Evolutionary conservation across 2,888 invertebrate genomes (phyloP), one percentile per base, ranked within the genome.

Genomic region (Aphidoletes aphidimyza): DNA sequence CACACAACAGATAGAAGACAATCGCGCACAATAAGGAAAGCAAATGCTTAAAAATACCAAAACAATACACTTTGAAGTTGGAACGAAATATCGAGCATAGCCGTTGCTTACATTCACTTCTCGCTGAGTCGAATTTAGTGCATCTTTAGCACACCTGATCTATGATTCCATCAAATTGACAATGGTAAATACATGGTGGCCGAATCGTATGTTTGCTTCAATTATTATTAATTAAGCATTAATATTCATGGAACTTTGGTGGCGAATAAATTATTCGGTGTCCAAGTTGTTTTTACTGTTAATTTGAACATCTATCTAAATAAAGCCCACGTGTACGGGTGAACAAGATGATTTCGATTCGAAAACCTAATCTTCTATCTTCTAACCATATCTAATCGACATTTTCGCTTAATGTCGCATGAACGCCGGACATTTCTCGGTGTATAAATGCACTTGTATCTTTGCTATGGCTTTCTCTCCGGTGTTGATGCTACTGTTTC

Each of bases 181-280:
- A 69, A 3, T 5, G 26, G 37, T 37, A 81, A 1, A 81, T 19
- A 36, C 78, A 54, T 14, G 22, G 22, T n/a, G 3, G 22, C 9
- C 34, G 34, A 54, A 69, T 34, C 69, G 22, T 69, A 81, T 81
- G 37, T 81, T 37, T 37, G 8, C 81, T 81, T 81, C 37, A 81
- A 81, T 81, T 37, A 81, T 81, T 81, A 81, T 81, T 81, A 81
- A 81, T 81, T 81, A 37, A 81, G 19, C 81, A 81, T 81, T 37
- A 81, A 81, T 81, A 81, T 81, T 81, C 81, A 81, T 81, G 22
- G 81, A 37, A 37, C 37, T 69, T 54, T 26, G 69, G 69, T 69
- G 69, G n/a, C 14, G 69, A 69, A 81, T 81, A 81, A 69, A 34
- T 69, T 34, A 59, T 59, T 59, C 59, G 30, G 22, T 69, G 69